Conservation (phyloP, 2,113 vertebrate species). For the Datnioides undecimradiatus region DNA sequence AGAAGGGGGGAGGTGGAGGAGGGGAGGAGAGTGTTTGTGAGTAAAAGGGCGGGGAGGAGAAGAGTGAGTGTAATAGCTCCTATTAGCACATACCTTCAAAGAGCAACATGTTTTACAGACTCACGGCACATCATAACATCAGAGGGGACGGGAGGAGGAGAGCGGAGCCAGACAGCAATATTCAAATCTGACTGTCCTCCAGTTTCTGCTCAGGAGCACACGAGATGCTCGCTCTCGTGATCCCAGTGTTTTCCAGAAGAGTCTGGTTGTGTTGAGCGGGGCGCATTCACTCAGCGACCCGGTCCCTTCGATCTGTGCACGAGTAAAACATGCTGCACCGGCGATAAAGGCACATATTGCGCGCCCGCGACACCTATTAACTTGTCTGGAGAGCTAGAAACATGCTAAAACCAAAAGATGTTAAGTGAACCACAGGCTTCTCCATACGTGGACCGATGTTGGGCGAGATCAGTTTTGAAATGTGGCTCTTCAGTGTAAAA, state of each 20-base stretch:
- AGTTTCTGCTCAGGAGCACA: not conserved
- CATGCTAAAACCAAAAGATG: too few relatives aligned
- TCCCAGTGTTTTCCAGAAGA: not conserved
- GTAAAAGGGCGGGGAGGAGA: constrained; percentile 67
- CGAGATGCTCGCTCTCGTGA: not conserved
- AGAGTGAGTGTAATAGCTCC: constrained; percentile 75
- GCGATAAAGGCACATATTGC: too few relatives aligned
- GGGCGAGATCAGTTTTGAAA: not conserved
- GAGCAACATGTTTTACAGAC: constrained; percentile 76
- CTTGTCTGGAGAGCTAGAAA: too few relatives aligned
- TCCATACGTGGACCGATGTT: too few relatives aligned
- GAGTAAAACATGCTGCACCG: too few relatives aligned
- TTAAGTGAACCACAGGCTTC: too few relatives aligned
- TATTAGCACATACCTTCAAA: constrained; percentile 81
- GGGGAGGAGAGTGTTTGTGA: constrained; percentile 60
- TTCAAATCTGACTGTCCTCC: not conserved
- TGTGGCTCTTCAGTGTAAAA: not conserved
- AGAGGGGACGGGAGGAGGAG: constrained; percentile 15
- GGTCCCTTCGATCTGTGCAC: too few relatives aligned
- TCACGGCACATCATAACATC: constrained; percentile 60
- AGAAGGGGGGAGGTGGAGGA: constrained; percentile 11
- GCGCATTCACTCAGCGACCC: too few relatives aligned
- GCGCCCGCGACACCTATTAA: too few relatives aligned
- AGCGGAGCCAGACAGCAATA: not conserved
- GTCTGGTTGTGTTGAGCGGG: too few relatives aligned